Evolutionary conservation across 92 coral and sea anemone species (phyloP).

Genomic region (Siderastrea siderea): DNA sequence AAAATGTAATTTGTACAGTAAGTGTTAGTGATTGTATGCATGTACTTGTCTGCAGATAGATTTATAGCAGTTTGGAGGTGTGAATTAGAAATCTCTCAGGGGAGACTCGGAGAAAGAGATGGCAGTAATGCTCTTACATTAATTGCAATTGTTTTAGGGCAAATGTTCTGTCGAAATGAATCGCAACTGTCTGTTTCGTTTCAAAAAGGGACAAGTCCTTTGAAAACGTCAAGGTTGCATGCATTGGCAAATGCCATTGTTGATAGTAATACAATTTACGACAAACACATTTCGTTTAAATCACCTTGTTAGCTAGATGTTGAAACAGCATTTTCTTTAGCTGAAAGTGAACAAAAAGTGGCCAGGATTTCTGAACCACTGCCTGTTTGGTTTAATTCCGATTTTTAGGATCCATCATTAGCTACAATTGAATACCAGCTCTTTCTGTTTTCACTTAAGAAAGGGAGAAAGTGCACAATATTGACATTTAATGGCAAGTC

Average conservation of each 20-base stretch:
- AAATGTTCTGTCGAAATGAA: constrained; percentile 23
- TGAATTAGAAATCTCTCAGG: constrained; percentile 27
- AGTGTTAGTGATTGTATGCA: neutral
- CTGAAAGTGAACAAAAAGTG: neutral
- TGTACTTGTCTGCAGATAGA: constrained; percentile 13
- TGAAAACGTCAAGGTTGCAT: constrained; percentile 21
- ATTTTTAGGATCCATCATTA: constrained; percentile 5
- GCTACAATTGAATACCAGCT: constrained; percentile 26
- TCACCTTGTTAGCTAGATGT: constrained; percentile 12
- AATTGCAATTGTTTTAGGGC: constrained; percentile 33
- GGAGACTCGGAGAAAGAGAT: constrained; percentile 29
- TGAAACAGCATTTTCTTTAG: constrained; percentile 18
- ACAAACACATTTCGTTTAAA: neutral
- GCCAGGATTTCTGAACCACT: constrained; percentile 9
- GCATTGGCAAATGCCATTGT: constrained; percentile 22
- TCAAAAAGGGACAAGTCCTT: constrained; percentile 2
- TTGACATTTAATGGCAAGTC: constrained; percentile 12
- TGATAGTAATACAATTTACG: constrained; percentile 21
- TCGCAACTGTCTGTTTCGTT: neutral
- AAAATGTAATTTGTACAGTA: neutral
- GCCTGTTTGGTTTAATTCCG: constrained; percentile 32
- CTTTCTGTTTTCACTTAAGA: constrained; percentile 18
- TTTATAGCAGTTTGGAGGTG: constrained; percentile 36
- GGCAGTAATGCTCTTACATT: constrained; percentile 48
- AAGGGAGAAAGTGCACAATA: constrained; percentile 16